Evolutionary conservation across 2,888 invertebrate species (phyloP).

Genomic region (Gnatocerus cornutus): DNA sequence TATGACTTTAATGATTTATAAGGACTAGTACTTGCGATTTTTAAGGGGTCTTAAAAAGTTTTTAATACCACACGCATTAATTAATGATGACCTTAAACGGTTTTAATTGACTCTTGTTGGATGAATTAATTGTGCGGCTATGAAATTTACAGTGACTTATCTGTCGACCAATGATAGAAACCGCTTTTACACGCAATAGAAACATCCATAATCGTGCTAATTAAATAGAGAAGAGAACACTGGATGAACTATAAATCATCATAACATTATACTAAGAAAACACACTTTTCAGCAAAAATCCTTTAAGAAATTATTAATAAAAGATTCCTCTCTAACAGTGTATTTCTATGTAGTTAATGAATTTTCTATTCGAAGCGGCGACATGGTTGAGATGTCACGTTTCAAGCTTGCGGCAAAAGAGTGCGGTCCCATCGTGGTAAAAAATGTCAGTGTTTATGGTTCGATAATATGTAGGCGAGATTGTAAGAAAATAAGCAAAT

Average conservation of each 20-base stretch:
- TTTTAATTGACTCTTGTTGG: conserved; percentile 37
- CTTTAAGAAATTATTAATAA: too few relatives aligned
- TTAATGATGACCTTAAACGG: conserved; percentile 42
- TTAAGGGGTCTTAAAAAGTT: conserved; percentile 24
- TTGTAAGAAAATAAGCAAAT: conserved; percentile 24
- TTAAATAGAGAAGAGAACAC: conserved; percentile 36
- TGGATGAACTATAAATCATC: conserved; percentile 35
- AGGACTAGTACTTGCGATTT: conserved; percentile 33
- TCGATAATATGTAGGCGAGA: conserved; percentile 20
- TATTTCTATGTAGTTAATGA: conserved; percentile 17
- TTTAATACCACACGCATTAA: conserved; percentile 37
- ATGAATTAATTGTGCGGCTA: conserved; percentile 40
- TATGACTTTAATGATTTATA: conserved; percentile 38
- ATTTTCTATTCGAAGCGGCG: conserved; percentile 17
- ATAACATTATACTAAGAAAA: conserved; percentile 18
- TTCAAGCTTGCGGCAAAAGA: conserved; percentile 20
- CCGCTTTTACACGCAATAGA: conserved; percentile 36
- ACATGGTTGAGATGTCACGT: conserved; percentile 23
- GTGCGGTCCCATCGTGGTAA: conserved; percentile 5
- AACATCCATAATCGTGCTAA: conserved; percentile 38
- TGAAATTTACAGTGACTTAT: conserved; percentile 38
- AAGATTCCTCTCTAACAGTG: conserved; percentile 3
- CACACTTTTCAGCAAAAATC: too few relatives aligned
- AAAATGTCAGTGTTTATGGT: conserved; percentile 28
- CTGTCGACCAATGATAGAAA: conserved; percentile 35